A percentile compares a stretch with the other conserved stretches of the same genome.
Conservation (phyloP, 1,140 invertebrate genomes). For the Penaeus vannamei region DNA sequence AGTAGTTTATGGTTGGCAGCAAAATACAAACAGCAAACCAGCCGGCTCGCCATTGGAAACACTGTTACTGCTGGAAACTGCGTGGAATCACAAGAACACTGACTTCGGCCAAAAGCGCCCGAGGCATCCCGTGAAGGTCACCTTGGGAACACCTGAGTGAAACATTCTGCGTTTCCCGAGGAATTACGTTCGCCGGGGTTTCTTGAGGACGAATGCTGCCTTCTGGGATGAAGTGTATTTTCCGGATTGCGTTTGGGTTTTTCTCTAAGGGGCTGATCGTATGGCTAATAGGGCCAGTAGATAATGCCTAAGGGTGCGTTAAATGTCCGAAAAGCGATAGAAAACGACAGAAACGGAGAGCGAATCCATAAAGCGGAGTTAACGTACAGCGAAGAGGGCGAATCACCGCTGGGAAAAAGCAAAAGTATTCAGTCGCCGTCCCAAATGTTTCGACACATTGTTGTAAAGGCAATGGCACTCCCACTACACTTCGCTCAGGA, state of each 20-base stretch:
- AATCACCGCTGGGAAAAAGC: slow-evolving; percentile 35
- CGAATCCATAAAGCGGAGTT: slow-evolving; percentile 2
- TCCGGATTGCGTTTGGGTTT: no score
- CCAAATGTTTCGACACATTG: slow-evolving; percentile 9
- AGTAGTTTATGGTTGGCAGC: no score
- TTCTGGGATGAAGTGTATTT: background rate
- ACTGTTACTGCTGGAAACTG: slow-evolving; percentile 58
- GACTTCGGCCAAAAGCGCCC: slow-evolving; percentile 55
- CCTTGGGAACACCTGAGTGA: slow-evolving; percentile 50
- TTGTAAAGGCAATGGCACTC: slow-evolving; percentile 35
- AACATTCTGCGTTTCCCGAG: slow-evolving; percentile 38
- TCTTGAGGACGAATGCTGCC: background rate
- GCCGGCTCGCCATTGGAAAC: slow-evolving; percentile 39
- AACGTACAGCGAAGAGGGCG: background rate
- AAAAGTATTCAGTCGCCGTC: slow-evolving; percentile 45
- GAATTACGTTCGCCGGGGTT: background rate
- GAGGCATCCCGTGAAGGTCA: slow-evolving; percentile 54
- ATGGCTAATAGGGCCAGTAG: no score
- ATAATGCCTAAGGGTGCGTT: no score
- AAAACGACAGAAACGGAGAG: no score
- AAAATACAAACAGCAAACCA: slow-evolving; percentile 36
- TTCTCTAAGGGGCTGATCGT: no score
- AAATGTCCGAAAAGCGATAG: no score
- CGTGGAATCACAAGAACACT: slow-evolving; percentile 61
- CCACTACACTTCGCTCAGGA: slow-evolving; percentile 26